Evolutionary conservation across 2,797 vertebrate species (phyloP).

Genomic region (Ispidina lecontei): DNA sequence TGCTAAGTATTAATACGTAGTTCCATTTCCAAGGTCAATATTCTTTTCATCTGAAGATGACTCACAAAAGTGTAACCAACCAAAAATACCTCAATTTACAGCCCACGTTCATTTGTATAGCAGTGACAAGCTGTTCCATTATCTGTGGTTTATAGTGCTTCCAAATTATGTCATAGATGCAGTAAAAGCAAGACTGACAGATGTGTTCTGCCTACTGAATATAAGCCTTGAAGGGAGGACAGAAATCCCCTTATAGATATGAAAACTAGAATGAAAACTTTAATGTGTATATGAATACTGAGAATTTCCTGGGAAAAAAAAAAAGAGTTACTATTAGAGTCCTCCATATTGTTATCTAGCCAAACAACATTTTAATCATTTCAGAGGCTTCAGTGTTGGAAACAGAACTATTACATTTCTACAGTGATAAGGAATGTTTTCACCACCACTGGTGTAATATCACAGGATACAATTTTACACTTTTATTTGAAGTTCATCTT

Average conservation of each 20-base stretch:
- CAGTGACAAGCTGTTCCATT: constrained; percentile 50
- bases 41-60: constrained; percentile 3
- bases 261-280: background rate
- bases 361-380: background rate
- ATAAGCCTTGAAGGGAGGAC: background rate
- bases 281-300: background rate
- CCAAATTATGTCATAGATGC: background rate
- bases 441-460: background rate
- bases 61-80: constrained; percentile 27
- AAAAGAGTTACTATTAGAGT: background rate
- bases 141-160: constrained; percentile 2
- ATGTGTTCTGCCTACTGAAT: background rate
- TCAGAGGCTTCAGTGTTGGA: background rate
- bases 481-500: background rate
- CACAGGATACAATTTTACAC: background rate
- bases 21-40: background rate
- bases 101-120: constrained; percentile 10
- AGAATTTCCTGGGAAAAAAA: background rate
- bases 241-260: background rate
- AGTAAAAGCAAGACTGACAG: constrained; percentile 19
- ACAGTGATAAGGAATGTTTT: background rate
- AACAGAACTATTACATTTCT: background rate
- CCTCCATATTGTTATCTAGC: background rate
- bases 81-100: constrained; percentile 39
- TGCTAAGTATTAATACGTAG: background rate